phyloP scores from a whole-genome alignment of 2,113 vertebrate genomes.

The Notiomystis cincta region DNA sequence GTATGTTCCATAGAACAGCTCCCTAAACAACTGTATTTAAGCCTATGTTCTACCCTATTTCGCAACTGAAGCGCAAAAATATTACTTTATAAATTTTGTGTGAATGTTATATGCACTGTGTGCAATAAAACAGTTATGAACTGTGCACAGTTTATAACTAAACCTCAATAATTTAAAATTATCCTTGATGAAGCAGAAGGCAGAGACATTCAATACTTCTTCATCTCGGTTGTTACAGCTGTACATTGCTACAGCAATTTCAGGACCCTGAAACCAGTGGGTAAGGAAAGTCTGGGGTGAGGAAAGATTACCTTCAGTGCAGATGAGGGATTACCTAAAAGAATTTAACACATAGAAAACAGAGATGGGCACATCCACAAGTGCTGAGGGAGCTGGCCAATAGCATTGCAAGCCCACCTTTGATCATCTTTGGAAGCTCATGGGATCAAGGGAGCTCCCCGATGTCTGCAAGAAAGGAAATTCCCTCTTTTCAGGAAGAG shows the following conservation, averaged over 20 bases:
- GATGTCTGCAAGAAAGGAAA: background rate
- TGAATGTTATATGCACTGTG: background rate
- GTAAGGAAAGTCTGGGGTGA: background rate
- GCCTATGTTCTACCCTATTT: background rate
- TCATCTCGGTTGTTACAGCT: background rate
- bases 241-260: background rate
- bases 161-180: background rate
- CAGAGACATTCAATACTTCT: background rate
- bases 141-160: background rate
- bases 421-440: background rate
- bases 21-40: background rate
- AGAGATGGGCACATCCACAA: background rate
- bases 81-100: background rate
- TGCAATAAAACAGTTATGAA: background rate
- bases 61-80: background rate
- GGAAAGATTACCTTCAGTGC: background rate
- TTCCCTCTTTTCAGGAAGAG: background rate
- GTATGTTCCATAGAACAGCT: background rate
- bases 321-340: background rate
- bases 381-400: background rate
- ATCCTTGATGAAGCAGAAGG: background rate
- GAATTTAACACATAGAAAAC: background rate
- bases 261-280: background rate
- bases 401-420: background rate
- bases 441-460: background rate